Base-by-base conservation (phyloP, 1,140 invertebrate species). In the Drosophila leontia region DNA sequence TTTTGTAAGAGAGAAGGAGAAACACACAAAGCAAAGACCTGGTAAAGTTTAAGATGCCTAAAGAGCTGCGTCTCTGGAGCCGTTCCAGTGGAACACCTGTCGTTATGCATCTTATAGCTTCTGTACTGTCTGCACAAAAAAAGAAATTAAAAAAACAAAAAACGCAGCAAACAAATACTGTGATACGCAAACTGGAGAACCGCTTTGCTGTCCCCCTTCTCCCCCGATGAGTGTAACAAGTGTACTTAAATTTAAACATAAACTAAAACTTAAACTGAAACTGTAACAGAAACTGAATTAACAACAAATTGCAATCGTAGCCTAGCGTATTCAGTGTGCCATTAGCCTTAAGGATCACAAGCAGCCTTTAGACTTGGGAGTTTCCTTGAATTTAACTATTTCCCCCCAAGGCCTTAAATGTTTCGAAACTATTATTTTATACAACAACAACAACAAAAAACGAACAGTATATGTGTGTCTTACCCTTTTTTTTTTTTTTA, bases 91-190 rank as follows among this genome's bases (percentile, higher is more conserved):
- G 19, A 19, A 19, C 19, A 19, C 19, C 35, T 12, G 35, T 9
- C 35, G 26, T 32, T 50, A 50, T 9, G 26, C 15, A 50, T 12
- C 48, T 51, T 51, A 0, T 1, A 9, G 47, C 47, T 29, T 50
- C 26, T 29, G n/a, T 29, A 50, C 26, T 50, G 48, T 51, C 48
- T 51, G 29, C 29, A 17, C 17, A 48, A 48, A 15, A 15, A 35
- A 2, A 29, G 26, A 6, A 29, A 29, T 3, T 6, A 26, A 35
- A 2, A 29, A 29, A 29, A 5, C 0, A 26, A 35, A 2, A 26
- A 34, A 72, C 82, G 82, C 81, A 84, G 81, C 81, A 68, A 78
- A 65, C 75, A 81, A 81, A 79, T 90, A 90, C 85, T 88, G 85
- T 88, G 85, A 88, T 88, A 88, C 70, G 81, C 72, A 39, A 47